These are phyloP conservation scores for Dryoscopus gambensis DNA, from an alignment of 2,113 vertebrate species.

Conservation along the genomic window DNA sequence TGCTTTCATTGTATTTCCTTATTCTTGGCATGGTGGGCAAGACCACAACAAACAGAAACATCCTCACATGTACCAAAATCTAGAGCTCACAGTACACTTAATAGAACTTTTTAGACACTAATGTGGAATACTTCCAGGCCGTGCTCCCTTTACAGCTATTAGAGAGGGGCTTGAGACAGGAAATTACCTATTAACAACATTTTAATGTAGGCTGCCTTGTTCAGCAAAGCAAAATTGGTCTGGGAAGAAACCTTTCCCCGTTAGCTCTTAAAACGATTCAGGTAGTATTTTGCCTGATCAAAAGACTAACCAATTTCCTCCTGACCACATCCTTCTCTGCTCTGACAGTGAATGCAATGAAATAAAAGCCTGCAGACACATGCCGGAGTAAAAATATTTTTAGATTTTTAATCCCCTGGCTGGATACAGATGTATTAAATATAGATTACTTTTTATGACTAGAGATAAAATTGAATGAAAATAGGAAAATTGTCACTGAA, in stretches of 20 bases:
- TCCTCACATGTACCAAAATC: not conserved
- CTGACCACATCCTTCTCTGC: conserved; percentile 52
- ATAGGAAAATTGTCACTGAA: conserved; percentile 6
- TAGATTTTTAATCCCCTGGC: conserved; percentile 63
- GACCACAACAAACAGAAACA: not conserved
- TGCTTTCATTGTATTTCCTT: not conserved
- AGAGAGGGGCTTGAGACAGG: not conserved
- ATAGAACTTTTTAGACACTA: not conserved
- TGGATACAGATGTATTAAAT: conserved; percentile 65
- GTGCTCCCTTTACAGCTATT: not conserved
- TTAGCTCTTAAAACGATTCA: conserved; percentile 66
- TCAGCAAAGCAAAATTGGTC: conserved; percentile 55
- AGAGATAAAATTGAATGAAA: conserved; percentile 58
- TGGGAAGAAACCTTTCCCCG: conserved; percentile 40
- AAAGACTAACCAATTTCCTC: conserved; percentile 70
- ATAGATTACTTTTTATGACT: conserved; percentile 53
- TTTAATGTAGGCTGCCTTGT: conserved; percentile 35
- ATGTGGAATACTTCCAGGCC: conserved; percentile 8
- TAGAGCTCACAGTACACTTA: not conserved
- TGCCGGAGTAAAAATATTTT: conserved; percentile 66
- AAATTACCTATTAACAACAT: conserved; percentile 68
- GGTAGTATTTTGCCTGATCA: conserved; percentile 66
- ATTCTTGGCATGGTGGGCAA: not conserved
- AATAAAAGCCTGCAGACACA: not conserved
- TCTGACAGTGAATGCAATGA: conserved; percentile 42